A percentile compares a stretch with the other conserved stretches of the same genome.
These are phyloP conservation scores for Gorilla gorilla DNA, from an alignment of 2,113 vertebrate species.

Conservation along the genomic window DNA sequence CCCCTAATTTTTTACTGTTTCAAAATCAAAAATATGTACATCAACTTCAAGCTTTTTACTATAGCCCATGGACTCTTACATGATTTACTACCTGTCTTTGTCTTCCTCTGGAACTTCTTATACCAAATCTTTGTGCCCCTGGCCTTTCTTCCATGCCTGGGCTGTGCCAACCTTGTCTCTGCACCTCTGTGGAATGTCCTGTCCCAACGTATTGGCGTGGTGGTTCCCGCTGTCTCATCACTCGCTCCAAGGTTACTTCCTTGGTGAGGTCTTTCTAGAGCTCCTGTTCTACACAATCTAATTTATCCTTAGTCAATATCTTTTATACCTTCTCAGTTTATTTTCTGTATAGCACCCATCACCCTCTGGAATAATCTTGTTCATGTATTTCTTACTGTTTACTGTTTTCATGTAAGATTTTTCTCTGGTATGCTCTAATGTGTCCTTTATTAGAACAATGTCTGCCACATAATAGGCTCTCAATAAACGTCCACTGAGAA, in stretches of 20 bases:
- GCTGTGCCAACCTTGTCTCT: rapidly evolving
- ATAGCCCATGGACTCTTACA: rapidly evolving
- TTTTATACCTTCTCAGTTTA: not conserved
- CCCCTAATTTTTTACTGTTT: not conserved
- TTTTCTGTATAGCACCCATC: not conserved
- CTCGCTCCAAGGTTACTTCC: not conserved
- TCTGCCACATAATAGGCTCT: rapidly evolving
- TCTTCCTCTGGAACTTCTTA: not conserved
- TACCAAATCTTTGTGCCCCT: rapidly evolving
- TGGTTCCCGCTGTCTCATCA: not conserved
- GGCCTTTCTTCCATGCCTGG: not conserved
- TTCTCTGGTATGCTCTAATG: not conserved
- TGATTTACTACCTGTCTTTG: too few relatives aligned
- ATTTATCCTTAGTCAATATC: not conserved
- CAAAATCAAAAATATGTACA: not conserved
- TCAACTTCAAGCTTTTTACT: not conserved
- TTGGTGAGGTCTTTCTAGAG: not conserved
- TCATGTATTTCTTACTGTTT: not conserved
- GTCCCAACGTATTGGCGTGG: rapidly evolving
- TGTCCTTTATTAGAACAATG: not conserved
- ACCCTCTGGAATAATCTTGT: not conserved
- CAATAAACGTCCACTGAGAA: not conserved
- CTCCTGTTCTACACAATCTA: too few relatives aligned
- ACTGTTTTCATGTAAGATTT: not conserved
- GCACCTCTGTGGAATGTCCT: rapidly evolving